A percentile compares a stretch with the other conserved stretches of the same genome.
Conservation (phyloP, 2,888 invertebrate genomes). For the Pterobdella sp. region DNA sequence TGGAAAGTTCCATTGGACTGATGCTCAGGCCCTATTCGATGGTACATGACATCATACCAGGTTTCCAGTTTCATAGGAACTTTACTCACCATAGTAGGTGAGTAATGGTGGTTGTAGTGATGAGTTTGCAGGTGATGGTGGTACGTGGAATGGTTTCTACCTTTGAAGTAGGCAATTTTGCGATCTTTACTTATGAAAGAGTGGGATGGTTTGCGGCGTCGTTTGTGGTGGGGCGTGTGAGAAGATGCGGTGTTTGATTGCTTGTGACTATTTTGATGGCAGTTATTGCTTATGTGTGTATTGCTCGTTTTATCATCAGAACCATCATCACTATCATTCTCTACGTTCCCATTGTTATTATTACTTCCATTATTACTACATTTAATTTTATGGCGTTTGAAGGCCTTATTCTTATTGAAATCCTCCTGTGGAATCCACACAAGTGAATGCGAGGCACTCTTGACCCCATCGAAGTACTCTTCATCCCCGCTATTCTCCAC, state of each 20-base stretch:
- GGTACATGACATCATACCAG: slow-evolving; percentile 80
- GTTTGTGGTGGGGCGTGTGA: background rate
- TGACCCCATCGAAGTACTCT: no score
- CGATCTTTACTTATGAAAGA: background rate
- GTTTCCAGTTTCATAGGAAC: slow-evolving; percentile 78
- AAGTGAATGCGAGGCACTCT: no score
- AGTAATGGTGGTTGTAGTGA: background rate
- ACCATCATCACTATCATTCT: no score
- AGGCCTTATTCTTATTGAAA: no score
- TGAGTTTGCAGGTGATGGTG: background rate
- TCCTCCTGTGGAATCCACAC: no score
- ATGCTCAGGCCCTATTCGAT: slow-evolving; percentile 85
- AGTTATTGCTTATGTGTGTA: background rate
- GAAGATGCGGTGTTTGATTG: background rate
- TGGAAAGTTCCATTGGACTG: no score
- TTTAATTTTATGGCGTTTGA: no score
- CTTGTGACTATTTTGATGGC: background rate
- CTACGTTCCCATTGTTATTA: no score
- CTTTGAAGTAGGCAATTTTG: background rate
- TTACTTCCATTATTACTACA: no score
- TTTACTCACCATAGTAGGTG: slow-evolving; percentile 64
- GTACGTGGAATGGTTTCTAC: background rate
- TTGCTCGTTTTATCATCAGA: no score
- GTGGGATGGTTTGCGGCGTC: background rate
- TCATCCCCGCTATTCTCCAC: no score